Base-by-base conservation (phyloP, 2,797 vertebrate genomes). In the Euphonia xanthogaster region DNA sequence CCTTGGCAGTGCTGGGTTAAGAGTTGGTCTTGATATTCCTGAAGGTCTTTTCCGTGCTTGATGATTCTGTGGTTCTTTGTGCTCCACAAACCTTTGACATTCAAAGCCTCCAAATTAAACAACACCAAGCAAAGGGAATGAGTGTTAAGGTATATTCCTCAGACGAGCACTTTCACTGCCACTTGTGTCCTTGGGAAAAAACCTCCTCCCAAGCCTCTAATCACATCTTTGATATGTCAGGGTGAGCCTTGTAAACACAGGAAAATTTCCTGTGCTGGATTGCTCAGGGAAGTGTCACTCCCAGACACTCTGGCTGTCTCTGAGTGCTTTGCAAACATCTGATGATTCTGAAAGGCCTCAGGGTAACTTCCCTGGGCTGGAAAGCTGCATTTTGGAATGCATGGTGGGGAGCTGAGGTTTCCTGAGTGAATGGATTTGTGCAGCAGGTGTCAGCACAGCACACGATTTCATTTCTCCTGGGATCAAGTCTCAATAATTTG, bases 361-460 rank as follows among this genome's bases (percentile, higher is more conserved):
- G 45, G 35, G 27, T 20, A 55, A 47, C 33, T 31, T 28, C 23
- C 47, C 23, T 11, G 55, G 25, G 30, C 42, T 61, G 61, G 30
- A 73, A 91, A 76, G 30, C 63, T 47, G 57, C 37, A 54, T 27
- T 63, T 33, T 61, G 67, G 40, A 37, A 40, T 5, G 21, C 27
- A 0, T 3, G 16, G 14, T 1, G 3, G 31, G 33, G 51, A n/a
- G 10, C 5, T 57, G 35, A 18, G 61, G 3, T 25, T 89, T 54
- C 54, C 66, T 33, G 44, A 96, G 61, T 1, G 35, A 55, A 62
- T 7, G 28, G 19, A 7, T 90, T 94, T 62, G 65, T 83, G 72
- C 90, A 86, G 45, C 88, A 92, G 93, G 90, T 93, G 86, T 96
- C 92, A 92, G 74, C 88, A 79, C 45, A 77, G 68, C 8, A 42